Conservation (phyloP, 2,888 invertebrate species). For the Diarsia dahlii region DNA sequence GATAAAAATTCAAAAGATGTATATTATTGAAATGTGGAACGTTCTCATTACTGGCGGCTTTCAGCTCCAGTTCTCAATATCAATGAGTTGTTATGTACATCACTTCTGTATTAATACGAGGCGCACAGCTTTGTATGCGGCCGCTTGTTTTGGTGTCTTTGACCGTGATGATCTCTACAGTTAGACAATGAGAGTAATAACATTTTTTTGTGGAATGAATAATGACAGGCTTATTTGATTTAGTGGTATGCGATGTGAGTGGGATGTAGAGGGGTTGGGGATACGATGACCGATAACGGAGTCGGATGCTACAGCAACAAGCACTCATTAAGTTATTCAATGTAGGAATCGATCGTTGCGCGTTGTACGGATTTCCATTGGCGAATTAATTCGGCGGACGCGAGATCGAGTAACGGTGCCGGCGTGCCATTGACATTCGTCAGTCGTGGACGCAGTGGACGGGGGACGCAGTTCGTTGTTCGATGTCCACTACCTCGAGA, state of each 20-base stretch:
- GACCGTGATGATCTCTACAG: constrained; percentile 80
- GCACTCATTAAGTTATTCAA: constrained; percentile 86
- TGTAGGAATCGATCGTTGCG: constrained; percentile 84
- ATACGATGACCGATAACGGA: constrained; percentile 84
- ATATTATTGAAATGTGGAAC: constrained; percentile 65
- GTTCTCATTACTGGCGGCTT: constrained; percentile 75
- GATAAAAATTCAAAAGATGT: constrained; percentile 78
- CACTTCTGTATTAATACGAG: constrained; percentile 67
- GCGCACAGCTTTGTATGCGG: constrained; percentile 64
- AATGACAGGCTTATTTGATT: constrained; percentile 71
- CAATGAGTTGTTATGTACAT: constrained; percentile 73
- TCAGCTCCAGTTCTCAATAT: constrained; percentile 74
- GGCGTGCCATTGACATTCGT: constrained; percentile 90
- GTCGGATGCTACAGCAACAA: constrained; percentile 80
- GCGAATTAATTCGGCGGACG: constrained; percentile 89
- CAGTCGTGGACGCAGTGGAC: constrained; percentile 78
- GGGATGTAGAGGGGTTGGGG: constrained; percentile 68
- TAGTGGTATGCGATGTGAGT: constrained; percentile 65
- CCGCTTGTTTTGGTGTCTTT: constrained; percentile 80
- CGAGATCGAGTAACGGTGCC: constrained; percentile 89
- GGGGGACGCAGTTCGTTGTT: constrained; percentile 69
- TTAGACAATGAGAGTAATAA: constrained; percentile 79
- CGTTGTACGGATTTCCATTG: constrained; percentile 85
- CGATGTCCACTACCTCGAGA: constrained; percentile 70
- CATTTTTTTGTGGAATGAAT: constrained; percentile 74